Conservation (phyloP, 2,113 vertebrate genomes). For the Semnornis frantzii region DNA sequence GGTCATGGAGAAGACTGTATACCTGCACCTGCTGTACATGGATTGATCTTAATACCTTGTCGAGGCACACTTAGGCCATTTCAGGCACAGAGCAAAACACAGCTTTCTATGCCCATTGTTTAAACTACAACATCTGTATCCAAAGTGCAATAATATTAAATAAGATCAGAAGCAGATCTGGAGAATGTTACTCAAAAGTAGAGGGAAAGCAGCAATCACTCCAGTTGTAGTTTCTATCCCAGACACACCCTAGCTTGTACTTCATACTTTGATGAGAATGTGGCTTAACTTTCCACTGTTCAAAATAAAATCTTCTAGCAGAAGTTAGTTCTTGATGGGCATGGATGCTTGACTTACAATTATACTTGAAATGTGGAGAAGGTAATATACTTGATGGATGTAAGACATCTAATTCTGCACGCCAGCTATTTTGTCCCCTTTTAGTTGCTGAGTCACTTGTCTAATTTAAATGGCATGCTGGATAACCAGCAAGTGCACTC, state of each 20-base stretch:
- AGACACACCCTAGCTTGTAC: not conserved
- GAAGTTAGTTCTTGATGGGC: not conserved
- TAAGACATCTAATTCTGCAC: not conserved
- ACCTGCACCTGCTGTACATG: not conserved
- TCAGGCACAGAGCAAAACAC: not conserved
- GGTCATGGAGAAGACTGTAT: fast-evolving
- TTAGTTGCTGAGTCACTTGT: not conserved
- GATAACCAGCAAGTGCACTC: not conserved
- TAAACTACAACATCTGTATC: not conserved
- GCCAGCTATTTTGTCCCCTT: not conserved
- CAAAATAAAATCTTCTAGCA: not conserved
- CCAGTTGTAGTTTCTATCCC: not conserved
- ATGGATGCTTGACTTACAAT: not conserved
- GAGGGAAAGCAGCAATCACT: not conserved
- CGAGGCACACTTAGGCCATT: not conserved
- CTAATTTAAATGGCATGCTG: not conserved
- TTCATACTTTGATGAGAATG: not conserved
- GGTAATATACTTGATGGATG: not conserved
- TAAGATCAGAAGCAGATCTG: not conserved
- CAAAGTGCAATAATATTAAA: not conserved
- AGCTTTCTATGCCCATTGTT: not conserved
- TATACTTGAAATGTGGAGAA: not conserved
- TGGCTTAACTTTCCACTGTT: not conserved
- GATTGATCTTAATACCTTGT: not conserved
- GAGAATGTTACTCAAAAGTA: not conserved